phyloP scores from a whole-genome alignment of 1,140 invertebrate species.

The Lerema accius region DNA sequence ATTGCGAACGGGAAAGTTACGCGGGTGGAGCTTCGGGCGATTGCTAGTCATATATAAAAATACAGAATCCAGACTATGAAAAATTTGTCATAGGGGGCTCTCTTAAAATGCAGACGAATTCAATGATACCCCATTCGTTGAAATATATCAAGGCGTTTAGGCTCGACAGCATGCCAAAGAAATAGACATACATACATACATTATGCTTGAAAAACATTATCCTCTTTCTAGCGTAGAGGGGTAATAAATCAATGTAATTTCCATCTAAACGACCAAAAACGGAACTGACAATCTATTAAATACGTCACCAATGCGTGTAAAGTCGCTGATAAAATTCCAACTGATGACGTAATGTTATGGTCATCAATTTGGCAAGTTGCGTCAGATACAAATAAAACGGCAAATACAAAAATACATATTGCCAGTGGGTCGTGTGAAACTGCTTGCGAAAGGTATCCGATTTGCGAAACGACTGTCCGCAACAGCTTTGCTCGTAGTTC shows the following conservation, averaged over 20 bases:
- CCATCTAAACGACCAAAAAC: background rate
- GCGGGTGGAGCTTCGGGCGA: too few relatives aligned
- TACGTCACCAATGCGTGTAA: slow-evolving; percentile 5
- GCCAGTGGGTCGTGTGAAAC: slow-evolving; percentile 50
- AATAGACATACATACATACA: too few relatives aligned
- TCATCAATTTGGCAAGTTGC: slow-evolving; percentile 36
- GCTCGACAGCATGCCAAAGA: too few relatives aligned
- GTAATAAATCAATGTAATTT: background rate
- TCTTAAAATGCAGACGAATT: too few relatives aligned
- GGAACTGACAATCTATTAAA: background rate
- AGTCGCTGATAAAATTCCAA: slow-evolving; percentile 20
- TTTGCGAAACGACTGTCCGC: slow-evolving; percentile 49
- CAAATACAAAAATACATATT: slow-evolving; percentile 54
- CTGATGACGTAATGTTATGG: slow-evolving; percentile 19
- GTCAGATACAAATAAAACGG: slow-evolving; percentile 50
- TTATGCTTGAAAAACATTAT: too few relatives aligned
- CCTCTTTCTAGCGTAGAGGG: too few relatives aligned
- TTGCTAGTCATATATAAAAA: too few relatives aligned
- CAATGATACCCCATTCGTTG: too few relatives aligned
- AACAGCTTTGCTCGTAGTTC: slow-evolving; percentile 24
- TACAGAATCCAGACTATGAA: too few relatives aligned
- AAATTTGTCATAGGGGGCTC: too few relatives aligned
- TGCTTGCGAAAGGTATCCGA: slow-evolving; percentile 52
- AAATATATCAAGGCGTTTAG: too few relatives aligned
- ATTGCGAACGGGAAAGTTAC: too few relatives aligned